Percentiles rank a stretch among this genome's conserved stretches.
Conservation (phyloP, 2,113 vertebrate genomes). For the Puntigrus tetrazona region DNA sequence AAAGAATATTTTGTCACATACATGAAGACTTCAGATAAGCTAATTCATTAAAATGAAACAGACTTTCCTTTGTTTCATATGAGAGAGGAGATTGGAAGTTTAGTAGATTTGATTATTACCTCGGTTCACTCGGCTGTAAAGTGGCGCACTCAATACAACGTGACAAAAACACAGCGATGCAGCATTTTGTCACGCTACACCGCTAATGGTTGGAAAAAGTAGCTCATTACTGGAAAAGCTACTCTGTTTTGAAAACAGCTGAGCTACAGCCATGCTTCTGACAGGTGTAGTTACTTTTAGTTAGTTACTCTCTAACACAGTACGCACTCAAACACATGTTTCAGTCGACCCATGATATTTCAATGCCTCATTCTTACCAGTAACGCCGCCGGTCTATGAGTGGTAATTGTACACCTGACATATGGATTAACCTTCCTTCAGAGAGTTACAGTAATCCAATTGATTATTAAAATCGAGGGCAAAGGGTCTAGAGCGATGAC, state of each 20-base stretch:
- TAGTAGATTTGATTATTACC: background rate
- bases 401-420: conserved; percentile 41
- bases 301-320: background rate
- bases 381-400: conserved; percentile 10
- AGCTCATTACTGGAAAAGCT: conserved; percentile 22
- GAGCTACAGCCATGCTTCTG: background rate
- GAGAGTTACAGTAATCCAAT: conserved; percentile 38
- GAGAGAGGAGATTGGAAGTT: background rate
- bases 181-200: background rate
- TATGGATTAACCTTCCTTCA: conserved; percentile 45
- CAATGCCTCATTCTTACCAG: background rate
- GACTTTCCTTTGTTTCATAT: background rate
- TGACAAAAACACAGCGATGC: background rate
- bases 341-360: background rate
- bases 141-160: background rate
- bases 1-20: background rate
- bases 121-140: background rate
- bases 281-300: conserved; percentile 15
- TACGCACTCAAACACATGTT: background rate
- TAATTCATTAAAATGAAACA: background rate
- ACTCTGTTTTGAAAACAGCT: conserved; percentile 9
- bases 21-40: background rate
- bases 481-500: conserved; percentile 11
- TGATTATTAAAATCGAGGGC: conserved; percentile 51
- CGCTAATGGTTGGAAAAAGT: conserved; percentile 2